phyloP scores from a whole-genome alignment of 2,888 invertebrate genomes.

The Hesperia comma region DNA sequence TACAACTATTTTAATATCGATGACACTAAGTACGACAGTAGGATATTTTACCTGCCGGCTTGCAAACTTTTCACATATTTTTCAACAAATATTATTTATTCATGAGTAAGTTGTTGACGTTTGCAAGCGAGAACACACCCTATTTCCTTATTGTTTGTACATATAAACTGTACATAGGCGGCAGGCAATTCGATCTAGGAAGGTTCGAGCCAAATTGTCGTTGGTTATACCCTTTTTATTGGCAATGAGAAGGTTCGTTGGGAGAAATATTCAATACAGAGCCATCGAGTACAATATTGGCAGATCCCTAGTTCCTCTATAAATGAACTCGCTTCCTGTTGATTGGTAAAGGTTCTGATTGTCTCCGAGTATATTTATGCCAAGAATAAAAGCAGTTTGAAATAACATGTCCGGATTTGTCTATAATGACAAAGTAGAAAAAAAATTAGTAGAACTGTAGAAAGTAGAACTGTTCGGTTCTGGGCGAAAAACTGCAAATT shows the following conservation, averaged over 20 bases:
- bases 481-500: no score
- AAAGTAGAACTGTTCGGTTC: no score
- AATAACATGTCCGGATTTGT: no score
- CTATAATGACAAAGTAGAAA: no score
- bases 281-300: constrained; percentile 31
- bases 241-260: constrained; percentile 51
- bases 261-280: constrained; percentile 19
- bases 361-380: not conserved
- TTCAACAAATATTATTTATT: no score
- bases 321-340: constrained; percentile 2
- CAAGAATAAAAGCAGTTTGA: not conserved
- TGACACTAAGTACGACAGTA: no score
- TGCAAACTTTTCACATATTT: no score
- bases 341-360: constrained; percentile 3
- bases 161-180: constrained; percentile 1
- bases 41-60: no score
- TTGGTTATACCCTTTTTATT: constrained; percentile 66
- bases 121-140: not conserved
- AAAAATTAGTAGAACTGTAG: no score
- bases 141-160: no score
- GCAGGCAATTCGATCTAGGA: constrained; percentile 65
- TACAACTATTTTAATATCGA: no score
- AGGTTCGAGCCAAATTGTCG: constrained; percentile 58
- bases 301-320: constrained; percentile 24
- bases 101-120: not conserved